A percentile compares a stretch with the other conserved stretches of the same genome.
These are phyloP conservation scores for Cosmia trapezina DNA, from an alignment of 2,888 invertebrate genomes.

Conservation along the genomic window DNA sequence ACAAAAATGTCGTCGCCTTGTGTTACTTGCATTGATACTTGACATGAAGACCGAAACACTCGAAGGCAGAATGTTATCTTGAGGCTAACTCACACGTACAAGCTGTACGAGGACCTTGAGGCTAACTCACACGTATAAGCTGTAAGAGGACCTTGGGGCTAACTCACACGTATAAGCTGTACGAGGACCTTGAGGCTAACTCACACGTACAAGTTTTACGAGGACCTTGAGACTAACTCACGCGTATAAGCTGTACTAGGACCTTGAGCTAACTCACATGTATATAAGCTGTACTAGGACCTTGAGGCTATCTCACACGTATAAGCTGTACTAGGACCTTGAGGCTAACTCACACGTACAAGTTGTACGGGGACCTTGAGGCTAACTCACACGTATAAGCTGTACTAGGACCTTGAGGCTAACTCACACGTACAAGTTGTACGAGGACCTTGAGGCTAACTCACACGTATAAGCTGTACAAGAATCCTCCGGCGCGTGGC, in stretches of 20 bases:
- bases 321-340: not conserved
- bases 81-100: constrained; percentile 9
- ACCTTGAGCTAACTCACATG: constrained; percentile 17
- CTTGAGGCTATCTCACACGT: not conserved
- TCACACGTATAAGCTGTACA: not conserved
- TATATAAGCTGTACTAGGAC: too few species aligned
- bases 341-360: constrained; percentile 9
- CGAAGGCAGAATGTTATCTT: constrained; percentile 11
- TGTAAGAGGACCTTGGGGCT: too few species aligned
- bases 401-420: not conserved
- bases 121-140: not conserved
- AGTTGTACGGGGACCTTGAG: too few species aligned
- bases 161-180: not conserved
- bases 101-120: too few species aligned
- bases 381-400: not conserved
- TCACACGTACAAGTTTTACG: constrained; percentile 1
- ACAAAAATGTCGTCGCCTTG: constrained; percentile 71
- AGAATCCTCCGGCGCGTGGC: not conserved
- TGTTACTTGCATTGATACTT: constrained; percentile 51
- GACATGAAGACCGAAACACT: constrained; percentile 10
- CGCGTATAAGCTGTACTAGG: not conserved
- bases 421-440: constrained; percentile 3
- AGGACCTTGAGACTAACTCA: too few species aligned
- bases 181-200: not conserved
- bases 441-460: too few species aligned